Conservation (phyloP, 2,113 vertebrate species). For the Myxocyprinus asiaticus region DNA sequence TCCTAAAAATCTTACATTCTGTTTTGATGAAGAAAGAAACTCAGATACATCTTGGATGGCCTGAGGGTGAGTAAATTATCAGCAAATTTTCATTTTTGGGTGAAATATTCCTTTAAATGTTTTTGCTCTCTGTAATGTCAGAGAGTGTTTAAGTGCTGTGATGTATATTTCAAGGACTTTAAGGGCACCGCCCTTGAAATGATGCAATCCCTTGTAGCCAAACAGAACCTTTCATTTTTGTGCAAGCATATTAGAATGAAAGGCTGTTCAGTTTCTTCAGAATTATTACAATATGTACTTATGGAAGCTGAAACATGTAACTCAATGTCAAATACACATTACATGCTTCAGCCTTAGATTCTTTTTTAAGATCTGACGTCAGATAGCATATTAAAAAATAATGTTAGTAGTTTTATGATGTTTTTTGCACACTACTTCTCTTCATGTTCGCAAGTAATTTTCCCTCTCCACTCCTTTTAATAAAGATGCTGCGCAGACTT, state of each 20-base stretch:
- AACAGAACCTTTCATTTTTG: background rate
- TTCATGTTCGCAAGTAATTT: background rate
- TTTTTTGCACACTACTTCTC: background rate
- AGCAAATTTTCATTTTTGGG: too few relatives aligned
- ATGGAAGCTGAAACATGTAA: background rate
- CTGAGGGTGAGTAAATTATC: too few relatives aligned
- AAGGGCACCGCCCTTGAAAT: background rate
- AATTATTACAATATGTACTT: background rate
- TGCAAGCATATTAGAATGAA: constrained; percentile 8
- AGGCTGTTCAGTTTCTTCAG: background rate
- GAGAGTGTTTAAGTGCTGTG: background rate
- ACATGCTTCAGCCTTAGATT: background rate
- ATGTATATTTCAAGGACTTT: background rate
- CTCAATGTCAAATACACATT: background rate
- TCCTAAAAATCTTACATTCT: too few relatives aligned
- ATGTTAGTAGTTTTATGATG: background rate
- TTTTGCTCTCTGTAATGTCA: background rate
- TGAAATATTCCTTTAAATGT: background rate
- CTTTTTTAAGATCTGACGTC: constrained; percentile 1
- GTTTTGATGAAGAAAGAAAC: too few relatives aligned
- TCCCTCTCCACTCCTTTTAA: constrained; percentile 40
- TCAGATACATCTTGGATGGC: too few relatives aligned
- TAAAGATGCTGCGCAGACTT: constrained; percentile 58
- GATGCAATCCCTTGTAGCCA: background rate
- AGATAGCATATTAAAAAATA: constrained; percentile 1